Evolutionary conservation across 2,888 invertebrate genomes (phyloP).

Genomic region (Agonum fuliginosum): DNA sequence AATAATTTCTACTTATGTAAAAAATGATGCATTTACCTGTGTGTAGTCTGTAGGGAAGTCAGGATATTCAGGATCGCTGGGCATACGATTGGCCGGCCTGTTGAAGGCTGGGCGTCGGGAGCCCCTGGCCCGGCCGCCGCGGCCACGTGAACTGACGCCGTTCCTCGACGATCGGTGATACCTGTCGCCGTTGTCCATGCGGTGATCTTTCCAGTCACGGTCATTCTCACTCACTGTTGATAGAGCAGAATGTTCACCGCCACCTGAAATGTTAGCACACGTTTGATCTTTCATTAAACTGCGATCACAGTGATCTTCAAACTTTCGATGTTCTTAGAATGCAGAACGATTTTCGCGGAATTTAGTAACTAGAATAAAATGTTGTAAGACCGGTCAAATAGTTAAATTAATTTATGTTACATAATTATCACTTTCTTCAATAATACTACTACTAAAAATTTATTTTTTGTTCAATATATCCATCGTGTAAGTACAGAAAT

Average conservation of each 20-base stretch:
- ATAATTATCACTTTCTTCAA: too few species aligned
- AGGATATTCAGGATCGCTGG: conserved; percentile 73
- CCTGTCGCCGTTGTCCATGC: conserved; percentile 60
- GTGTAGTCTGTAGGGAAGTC: conserved; percentile 73
- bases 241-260: conserved; percentile 63
- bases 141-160: conserved; percentile 67
- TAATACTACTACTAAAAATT: too few species aligned
- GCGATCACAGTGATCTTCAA: neutral
- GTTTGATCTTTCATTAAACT: neutral
- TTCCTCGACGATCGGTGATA: conserved; percentile 50
- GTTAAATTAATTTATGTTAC: too few species aligned
- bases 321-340: neutral
- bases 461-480: too few species aligned
- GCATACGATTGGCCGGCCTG: conserved; percentile 72
- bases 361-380: neutral
- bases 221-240: conserved; percentile 71
- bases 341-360: neutral
- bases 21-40: conserved; percentile 67
- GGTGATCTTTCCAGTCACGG: conserved; percentile 69
- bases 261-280: conserved; percentile 36
- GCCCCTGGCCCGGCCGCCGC: conserved; percentile 74
- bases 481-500: too few species aligned
- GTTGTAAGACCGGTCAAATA: too few species aligned
- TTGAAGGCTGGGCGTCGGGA: conserved; percentile 71
- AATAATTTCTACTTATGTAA: conserved; percentile 7